These are phyloP conservation scores for Phycodurus eques DNA, from an alignment of 2,113 vertebrate genomes.

Conservation along the genomic window DNA sequence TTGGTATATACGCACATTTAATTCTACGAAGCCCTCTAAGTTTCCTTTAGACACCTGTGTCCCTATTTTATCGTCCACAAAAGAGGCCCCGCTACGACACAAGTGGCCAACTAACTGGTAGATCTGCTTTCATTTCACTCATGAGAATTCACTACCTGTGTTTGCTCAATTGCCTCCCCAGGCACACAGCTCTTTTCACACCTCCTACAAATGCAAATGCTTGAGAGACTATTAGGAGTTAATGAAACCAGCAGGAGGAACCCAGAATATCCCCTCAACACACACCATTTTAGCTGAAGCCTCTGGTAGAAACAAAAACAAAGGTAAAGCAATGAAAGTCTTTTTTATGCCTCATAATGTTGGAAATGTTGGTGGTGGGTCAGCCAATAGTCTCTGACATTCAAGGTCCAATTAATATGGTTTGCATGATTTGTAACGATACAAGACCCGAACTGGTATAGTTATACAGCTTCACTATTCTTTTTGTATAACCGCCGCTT, in stretches of 20 bases:
- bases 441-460: background rate
- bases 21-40: background rate
- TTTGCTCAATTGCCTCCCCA: conserved; percentile 18
- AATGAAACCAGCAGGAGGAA: conserved; percentile 51
- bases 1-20: background rate
- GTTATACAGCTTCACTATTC: background rate
- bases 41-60: background rate
- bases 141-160: conserved; percentile 3
- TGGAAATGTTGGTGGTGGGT: background rate
- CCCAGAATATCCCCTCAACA: conserved; percentile 18
- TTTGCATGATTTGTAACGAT: background rate
- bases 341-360: background rate
- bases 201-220: conserved; percentile 26
- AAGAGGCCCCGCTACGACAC: background rate
- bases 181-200: conserved; percentile 23
- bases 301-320: conserved; percentile 3
- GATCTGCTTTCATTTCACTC: conserved; percentile 20
- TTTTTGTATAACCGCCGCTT: conserved; percentile 16
- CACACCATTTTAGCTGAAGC: conserved; percentile 37
- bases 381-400: background rate
- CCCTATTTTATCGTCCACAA: background rate
- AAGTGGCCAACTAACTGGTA: conserved; percentile 16
- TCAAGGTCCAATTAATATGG: background rate
- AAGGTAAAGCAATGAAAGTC: background rate
- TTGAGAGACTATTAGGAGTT: conserved; percentile 44